Base-by-base conservation (phyloP, 2,113 vertebrate genomes). In the Pteruthius melanotis region DNA sequence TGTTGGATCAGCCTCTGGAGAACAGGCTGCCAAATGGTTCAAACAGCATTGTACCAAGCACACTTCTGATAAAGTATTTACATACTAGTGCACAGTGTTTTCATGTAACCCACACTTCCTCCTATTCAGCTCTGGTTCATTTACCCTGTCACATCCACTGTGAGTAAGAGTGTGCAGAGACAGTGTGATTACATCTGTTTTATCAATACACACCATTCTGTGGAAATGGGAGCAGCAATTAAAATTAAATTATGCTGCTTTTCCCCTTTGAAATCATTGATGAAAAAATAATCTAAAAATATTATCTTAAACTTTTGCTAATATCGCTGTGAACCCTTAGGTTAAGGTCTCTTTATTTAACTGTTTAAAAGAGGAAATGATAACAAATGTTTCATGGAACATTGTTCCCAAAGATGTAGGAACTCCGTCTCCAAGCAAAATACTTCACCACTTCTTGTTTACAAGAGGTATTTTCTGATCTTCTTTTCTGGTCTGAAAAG, bases 251-350 rank as follows among this genome's bases (percentile, higher is more conserved):
- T 91, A 65, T 42, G 54, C 87, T 96, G 81, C 37, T 89, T 89
- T 96, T 75, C 86, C 76, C 39, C 45, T 94, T 94, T 96, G 86
- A 88, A 96, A 96, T 96, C 7, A 94, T 54, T n/a, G 64, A 93
- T 86, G n/a, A 80, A 76, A 89, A 87, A 87, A 83, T 10, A 78
- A 92, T 61, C 64, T 77, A n/a, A 60, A 71, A 70, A 82, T 78
- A 91, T 97, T 97, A 90, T 96, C 91, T 86, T 96, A 97, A 95
- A 71, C 54, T 94, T 92, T 91, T 92, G 35, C 91, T 88, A 87
- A 89, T 74, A 89, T 69, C 56, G 19, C 24, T 64, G 90, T 93
- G 88, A 95, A 78, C 68, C 44, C 84, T 83, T 86, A 65, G 69
- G 84, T 93, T 94, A 94, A 95, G 57, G 59, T 82, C 83, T 94